A percentile compares a stretch with the other conserved stretches of the same genome.
Evolutionary conservation across 2,888 invertebrate species (phyloP).

Genomic region (Pseudolycoriella hygida): DNA sequence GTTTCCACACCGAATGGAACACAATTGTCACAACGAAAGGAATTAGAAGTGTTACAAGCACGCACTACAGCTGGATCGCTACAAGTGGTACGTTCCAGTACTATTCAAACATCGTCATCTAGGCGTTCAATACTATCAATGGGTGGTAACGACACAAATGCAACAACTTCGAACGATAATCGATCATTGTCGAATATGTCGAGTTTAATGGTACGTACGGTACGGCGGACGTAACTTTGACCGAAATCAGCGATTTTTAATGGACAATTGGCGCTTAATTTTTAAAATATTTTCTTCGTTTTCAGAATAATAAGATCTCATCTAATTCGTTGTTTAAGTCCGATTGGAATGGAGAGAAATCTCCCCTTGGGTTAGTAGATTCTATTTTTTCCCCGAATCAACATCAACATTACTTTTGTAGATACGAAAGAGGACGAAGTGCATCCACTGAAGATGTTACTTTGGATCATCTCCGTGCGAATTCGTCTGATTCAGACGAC

Average conservation of each 20-base stretch:
- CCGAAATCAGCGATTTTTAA: too few species aligned
- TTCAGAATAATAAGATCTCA: constrained; percentile 1
- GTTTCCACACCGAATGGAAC: constrained; percentile 29
- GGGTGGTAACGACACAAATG: too few species aligned
- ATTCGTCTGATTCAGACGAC: constrained; percentile 19
- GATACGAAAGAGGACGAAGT: constrained; percentile 19
- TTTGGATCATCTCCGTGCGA: constrained; percentile 17
- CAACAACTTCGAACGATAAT: too few species aligned
- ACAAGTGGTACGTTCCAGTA: constrained; percentile 49
- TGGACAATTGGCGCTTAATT: too few species aligned
- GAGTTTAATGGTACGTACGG: too few species aligned
- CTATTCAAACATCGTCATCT: constrained; percentile 28
- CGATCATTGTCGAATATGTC: too few species aligned
- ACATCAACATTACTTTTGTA: too few species aligned
- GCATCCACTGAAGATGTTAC: constrained; percentile 34
- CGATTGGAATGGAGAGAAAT: too few species aligned
- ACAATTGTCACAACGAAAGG: constrained; percentile 28
- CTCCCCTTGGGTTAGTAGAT: too few species aligned
- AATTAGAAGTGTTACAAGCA: constrained; percentile 51
- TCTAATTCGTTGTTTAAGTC: constrained; percentile 7
- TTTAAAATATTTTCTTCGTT: too few species aligned
- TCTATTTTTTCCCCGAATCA: too few species aligned
- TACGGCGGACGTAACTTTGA: too few species aligned
- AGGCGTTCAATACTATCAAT: constrained; percentile 17
- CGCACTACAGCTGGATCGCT: constrained; percentile 44